These are phyloP conservation scores for Cossypha heuglini DNA, from an alignment of 2,797 vertebrate genomes.

Conservation along the genomic window DNA sequence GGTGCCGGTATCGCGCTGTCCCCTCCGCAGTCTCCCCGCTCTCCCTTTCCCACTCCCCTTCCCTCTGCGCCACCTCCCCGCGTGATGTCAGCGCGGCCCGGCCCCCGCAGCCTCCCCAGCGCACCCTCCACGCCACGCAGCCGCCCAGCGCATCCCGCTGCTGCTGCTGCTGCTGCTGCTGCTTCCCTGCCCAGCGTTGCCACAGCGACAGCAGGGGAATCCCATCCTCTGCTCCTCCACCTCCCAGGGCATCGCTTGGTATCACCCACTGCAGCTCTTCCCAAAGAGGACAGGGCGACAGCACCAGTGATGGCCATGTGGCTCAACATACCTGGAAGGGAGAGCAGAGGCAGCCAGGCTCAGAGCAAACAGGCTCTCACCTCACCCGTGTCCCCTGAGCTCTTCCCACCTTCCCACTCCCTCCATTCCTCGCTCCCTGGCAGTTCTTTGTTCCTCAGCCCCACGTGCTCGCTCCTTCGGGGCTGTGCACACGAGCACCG, in stretches of 20 bases:
- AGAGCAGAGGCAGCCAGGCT: neutral
- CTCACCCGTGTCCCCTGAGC: neutral
- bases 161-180: neutral
- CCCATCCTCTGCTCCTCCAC: conserved; percentile 29
- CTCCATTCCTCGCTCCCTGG: neutral
- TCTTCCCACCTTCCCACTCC: neutral
- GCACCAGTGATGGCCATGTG: rapidly evolving
- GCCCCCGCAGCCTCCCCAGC: conserved; percentile 36
- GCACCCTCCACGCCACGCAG: neutral
- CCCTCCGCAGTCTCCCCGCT: conserved; percentile 49
- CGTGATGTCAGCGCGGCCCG: conserved; percentile 34
- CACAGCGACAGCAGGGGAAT: conserved; percentile 51
- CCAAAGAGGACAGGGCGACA: neutral
- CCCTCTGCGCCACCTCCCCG: conserved; percentile 36
- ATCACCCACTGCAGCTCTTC: conserved; percentile 23
- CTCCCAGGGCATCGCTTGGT: neutral
- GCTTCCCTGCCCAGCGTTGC: conserved; percentile 33
- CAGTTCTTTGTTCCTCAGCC: conserved; percentile 26
- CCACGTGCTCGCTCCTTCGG: neutral
- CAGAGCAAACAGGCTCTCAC: neutral
- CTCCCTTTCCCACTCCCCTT: conserved; percentile 14
- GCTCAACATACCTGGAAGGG: neutral
- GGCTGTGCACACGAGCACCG: neutral
- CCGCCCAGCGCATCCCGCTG: neutral
- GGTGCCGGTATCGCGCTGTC: neutral